These are phyloP conservation scores for Macropus fuliginosus DNA, from an alignment of 2,797 vertebrate species.

Conservation along the genomic window DNA sequence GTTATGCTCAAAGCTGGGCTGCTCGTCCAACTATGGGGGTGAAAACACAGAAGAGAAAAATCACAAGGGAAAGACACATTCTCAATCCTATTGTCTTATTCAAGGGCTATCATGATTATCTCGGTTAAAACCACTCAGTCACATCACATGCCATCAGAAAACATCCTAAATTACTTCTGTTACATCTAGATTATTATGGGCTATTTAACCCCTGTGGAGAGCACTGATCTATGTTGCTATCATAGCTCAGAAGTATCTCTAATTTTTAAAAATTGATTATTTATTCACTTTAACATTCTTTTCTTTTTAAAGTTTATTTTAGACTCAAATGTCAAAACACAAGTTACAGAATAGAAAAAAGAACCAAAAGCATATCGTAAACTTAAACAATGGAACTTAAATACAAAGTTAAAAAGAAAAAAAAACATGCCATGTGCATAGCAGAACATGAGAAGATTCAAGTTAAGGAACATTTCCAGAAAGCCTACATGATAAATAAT, in stretches of 20 bases:
- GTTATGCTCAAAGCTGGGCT: conserved; percentile 78
- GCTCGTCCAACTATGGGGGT: conserved; percentile 53
- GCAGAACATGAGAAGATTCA: no score
- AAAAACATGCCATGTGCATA: no score
- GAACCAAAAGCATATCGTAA: no score
- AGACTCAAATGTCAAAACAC: no score
- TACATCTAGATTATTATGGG: background rate
- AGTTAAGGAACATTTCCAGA: no score
- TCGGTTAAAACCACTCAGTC: background rate
- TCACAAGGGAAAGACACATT: conserved; percentile 35
- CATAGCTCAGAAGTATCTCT: background rate
- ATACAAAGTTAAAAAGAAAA: no score
- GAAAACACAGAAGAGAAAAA: conserved; percentile 55
- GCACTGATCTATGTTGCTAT: background rate
- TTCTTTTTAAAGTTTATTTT: background rate
- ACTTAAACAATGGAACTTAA: no score
- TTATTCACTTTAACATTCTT: background rate
- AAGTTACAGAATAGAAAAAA: no score
- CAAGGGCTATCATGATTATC: background rate
- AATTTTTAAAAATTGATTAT: background rate
- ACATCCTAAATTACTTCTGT: background rate
- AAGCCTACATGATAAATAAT: no score
- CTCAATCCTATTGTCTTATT: background rate
- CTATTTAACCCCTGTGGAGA: background rate
- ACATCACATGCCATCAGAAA: background rate